Evolutionary conservation across 2,888 invertebrate genomes (phyloP).

Genomic region (Caenorhabditis sp.): DNA sequence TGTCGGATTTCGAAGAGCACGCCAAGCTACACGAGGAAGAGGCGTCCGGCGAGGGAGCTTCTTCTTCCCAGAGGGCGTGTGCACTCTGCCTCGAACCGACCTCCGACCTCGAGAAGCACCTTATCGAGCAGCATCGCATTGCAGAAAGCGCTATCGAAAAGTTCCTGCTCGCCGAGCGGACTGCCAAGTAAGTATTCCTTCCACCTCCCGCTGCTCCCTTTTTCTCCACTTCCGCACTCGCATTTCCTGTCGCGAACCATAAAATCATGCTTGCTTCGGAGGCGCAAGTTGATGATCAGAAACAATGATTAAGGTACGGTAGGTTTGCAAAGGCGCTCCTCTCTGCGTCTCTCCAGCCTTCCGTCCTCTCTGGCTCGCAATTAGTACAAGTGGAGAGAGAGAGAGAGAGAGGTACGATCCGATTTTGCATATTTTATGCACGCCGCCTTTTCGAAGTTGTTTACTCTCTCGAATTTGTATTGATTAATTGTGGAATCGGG

Average conservation of each 20-base stretch:
- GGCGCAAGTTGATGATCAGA: slow-evolving; percentile 2
- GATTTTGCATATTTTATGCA: slow-evolving; percentile 55
- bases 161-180: slow-evolving; percentile 58
- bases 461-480: slow-evolving; percentile 23
- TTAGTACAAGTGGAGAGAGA: slow-evolving; percentile 47
- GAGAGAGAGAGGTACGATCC: slow-evolving; percentile 27
- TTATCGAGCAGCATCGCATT: slow-evolving; percentile 69
- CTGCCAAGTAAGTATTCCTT: slow-evolving; percentile 23
- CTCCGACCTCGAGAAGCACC: slow-evolving; percentile 59
- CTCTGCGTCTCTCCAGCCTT: slow-evolving; percentile 14
- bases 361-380: slow-evolving; percentile 22
- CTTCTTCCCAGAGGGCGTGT: slow-evolving; percentile 51
- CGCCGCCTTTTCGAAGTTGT: slow-evolving; percentile 30
- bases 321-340: background rate
- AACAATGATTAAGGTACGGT: slow-evolving; percentile 14
- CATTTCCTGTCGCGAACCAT: slow-evolving; percentile 9
- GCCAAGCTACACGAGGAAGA: slow-evolving; percentile 64
- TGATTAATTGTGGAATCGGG: slow-evolving; percentile 16
- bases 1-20: slow-evolving; percentile 64
- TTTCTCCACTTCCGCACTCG: background rate
- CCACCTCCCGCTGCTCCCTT: slow-evolving; percentile 1
- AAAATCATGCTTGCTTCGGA: slow-evolving; percentile 15
- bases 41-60: slow-evolving; percentile 29
- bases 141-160: slow-evolving; percentile 70
- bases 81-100: slow-evolving; percentile 65